phyloP scores from a whole-genome alignment of 2,113 vertebrate species.

The Sterna hirundo region DNA sequence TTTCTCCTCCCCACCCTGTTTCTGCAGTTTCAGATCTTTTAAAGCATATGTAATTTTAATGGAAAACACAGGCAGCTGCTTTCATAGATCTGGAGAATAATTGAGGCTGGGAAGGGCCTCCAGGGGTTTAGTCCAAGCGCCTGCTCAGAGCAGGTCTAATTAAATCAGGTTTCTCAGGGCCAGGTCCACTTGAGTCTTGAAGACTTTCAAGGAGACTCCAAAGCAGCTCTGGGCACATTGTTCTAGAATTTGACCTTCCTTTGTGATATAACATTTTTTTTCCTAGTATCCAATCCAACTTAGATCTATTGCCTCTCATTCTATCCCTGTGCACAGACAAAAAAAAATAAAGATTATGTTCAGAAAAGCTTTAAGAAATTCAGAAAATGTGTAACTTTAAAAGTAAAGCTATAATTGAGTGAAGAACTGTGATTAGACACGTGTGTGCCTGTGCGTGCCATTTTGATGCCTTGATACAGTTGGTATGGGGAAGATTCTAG shows the following conservation, averaged over 20 bases:
- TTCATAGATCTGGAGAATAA: background rate
- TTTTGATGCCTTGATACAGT: background rate
- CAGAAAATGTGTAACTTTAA: background rate
- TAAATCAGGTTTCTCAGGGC: background rate
- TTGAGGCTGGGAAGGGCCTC: background rate
- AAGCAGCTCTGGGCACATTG: background rate
- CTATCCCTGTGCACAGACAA: rapidly evolving
- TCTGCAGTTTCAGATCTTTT: background rate
- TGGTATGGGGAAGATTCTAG: background rate
- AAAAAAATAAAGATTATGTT: background rate
- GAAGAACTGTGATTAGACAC: background rate
- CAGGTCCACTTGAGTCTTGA: background rate
- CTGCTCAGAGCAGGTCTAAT: background rate
- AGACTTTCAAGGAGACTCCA: background rate
- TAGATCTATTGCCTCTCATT: background rate
- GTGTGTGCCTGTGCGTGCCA: background rate
- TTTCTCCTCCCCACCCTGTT: background rate
- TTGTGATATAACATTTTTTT: background rate
- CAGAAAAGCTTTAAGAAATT: background rate
- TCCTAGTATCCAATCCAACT: background rate
- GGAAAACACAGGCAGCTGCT: background rate
- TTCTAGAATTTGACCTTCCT: background rate
- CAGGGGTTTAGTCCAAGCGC: background rate
- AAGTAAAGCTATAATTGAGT: background rate
- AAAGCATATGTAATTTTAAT: background rate